These are phyloP conservation scores for Brassicogethes aeneus DNA, from an alignment of 2,888 invertebrate genomes.

Conservation along the genomic window DNA sequence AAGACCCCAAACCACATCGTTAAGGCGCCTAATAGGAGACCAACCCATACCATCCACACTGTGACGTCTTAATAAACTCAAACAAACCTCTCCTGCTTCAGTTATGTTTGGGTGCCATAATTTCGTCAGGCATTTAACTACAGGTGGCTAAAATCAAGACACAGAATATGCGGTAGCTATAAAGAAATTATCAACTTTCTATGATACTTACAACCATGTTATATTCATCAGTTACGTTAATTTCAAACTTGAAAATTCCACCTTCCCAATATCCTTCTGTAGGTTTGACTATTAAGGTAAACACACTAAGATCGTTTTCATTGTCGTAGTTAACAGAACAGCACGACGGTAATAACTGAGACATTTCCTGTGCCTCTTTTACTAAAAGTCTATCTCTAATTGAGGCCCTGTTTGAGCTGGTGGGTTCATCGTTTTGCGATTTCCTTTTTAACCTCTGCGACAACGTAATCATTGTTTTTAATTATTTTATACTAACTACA, in stretches of 20 bases:
- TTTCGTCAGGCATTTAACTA: conserved; percentile 82
- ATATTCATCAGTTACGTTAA: conserved; percentile 87
- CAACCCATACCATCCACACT: conserved; percentile 87
- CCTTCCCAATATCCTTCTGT: conserved; percentile 84
- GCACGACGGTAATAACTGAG: conserved; percentile 70
- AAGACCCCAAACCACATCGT: conserved; percentile 91
- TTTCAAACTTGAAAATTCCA: conserved; percentile 77
- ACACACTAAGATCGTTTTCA: conserved; percentile 73
- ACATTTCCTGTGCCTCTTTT: conserved; percentile 81
- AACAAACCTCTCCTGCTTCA: conserved; percentile 80
- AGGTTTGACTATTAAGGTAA: conserved; percentile 67
- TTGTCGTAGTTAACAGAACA: conserved; percentile 76
- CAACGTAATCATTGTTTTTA: conserved; percentile 56
- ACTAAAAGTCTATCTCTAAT: conserved; percentile 70
- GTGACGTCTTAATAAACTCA: conserved; percentile 81
- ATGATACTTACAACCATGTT: conserved; percentile 79
- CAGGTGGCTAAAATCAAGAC: conserved; percentile 65
- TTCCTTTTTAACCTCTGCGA: conserved; percentile 60
- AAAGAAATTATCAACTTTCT: not conserved
- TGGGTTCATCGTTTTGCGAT: conserved; percentile 42
- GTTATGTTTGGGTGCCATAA: conserved; percentile 96
- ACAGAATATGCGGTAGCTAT: not conserved
- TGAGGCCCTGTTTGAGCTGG: conserved; percentile 49
- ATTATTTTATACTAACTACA: conserved; percentile 5
- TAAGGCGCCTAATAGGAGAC: conserved; percentile 86